Conservation (phyloP, 2,113 vertebrate species). For the Okapia johnstoni region DNA sequence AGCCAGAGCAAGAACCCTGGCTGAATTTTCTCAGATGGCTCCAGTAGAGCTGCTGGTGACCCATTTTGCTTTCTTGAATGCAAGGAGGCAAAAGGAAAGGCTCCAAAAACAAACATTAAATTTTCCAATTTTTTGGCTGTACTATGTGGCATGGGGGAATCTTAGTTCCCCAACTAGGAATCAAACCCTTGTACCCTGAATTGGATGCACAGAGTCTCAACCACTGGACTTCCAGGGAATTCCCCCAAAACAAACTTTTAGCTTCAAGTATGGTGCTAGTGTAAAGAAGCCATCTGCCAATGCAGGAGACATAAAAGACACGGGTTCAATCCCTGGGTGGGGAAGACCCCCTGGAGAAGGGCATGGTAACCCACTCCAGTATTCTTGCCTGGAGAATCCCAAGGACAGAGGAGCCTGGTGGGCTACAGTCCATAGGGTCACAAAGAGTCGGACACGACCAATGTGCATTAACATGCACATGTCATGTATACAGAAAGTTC, state of each 20-base stretch:
- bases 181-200: background rate
- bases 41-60: background rate
- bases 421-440: background rate
- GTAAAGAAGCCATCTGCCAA: background rate
- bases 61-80: background rate
- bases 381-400: background rate
- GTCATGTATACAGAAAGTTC: background rate
- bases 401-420: background rate
- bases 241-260: background rate
- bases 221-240: background rate
- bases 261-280: background rate
- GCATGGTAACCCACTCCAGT: background rate
- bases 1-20: background rate
- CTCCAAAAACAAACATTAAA: background rate
- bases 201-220: background rate
- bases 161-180: background rate
- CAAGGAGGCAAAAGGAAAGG: background rate
- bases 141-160: background rate
- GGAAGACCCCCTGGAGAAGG: background rate
- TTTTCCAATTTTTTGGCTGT: background rate
- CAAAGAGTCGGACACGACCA: background rate
- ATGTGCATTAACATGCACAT: background rate
- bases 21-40: background rate
- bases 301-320: background rate
- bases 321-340: background rate